Conservation (phyloP, 2,113 vertebrate genomes). For the Callocephalon fimbriatum region DNA sequence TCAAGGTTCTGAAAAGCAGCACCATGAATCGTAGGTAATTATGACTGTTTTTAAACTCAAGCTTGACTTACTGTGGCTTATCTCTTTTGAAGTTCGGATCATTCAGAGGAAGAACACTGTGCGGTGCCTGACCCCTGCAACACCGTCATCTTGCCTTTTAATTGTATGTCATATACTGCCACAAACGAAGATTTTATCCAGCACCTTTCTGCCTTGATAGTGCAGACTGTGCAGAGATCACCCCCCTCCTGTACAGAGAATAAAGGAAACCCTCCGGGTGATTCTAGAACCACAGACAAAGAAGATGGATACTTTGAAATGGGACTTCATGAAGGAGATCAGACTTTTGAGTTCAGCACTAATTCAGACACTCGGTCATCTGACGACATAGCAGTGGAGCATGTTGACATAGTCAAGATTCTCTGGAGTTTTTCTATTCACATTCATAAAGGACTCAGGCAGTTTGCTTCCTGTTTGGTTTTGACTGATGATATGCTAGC, state of each 20-base stretch:
- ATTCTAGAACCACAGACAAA: constrained; percentile 40
- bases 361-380: constrained; percentile 6
- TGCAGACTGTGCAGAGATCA: constrained; percentile 70
- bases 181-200: constrained; percentile 85
- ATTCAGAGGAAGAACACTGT: constrained; percentile 69
- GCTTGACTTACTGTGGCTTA: neutral
- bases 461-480: constrained; percentile 87
- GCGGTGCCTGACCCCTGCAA: constrained; percentile 62
- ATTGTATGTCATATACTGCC: constrained; percentile 82
- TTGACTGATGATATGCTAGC: constrained; percentile 80
- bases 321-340: constrained; percentile 84
- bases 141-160: constrained; percentile 83
- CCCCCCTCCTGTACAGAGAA: constrained; percentile 53
- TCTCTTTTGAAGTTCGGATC: constrained; percentile 63
- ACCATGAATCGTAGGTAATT: neutral
- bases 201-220: constrained; percentile 83
- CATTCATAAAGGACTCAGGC: constrained; percentile 79
- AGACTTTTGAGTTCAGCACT: constrained; percentile 69
- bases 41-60: neutral
- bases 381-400: constrained; percentile 45
- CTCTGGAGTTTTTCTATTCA: constrained; percentile 90
- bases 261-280: constrained; percentile 1
- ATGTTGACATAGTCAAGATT: constrained; percentile 75
- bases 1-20: neutral
- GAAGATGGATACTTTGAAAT: constrained; percentile 96